Evolutionary conservation across 1,140 invertebrate species (phyloP), one percentile per base, ranked within the genome.

Genomic region (Teleopsis dalmanni): DNA sequence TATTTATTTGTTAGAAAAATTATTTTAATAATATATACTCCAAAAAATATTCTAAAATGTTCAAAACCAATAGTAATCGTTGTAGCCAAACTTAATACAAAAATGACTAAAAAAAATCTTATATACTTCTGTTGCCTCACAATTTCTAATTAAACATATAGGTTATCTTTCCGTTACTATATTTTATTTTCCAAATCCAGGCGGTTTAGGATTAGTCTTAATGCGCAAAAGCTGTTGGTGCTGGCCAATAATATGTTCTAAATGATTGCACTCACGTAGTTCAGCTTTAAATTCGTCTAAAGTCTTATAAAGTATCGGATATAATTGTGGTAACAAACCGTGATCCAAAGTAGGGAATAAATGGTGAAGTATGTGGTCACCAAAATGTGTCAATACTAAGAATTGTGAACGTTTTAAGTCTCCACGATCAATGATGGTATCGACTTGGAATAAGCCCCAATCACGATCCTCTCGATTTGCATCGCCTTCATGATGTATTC

Each of bases 401-500:
- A 87, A 82, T 22, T 81, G 68, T n/a, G 75, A 82, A 2, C 78
- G 75, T 19, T 81, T 82, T n/a, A 88, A 74, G 35, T 88, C 81
- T 4, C 74, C 70, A 46, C 85, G 77, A 56, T 87, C 87, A 52
- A 82, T 77, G 0, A 85, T 80, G 0, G 88, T 79, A 66, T 89
- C 84, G 38, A 91, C 54, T 72, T 89, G 83, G 55, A 81, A 76
- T 16, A 89, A 66, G 4, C 86, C 87, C 87, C 87, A 91, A 59
- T 91, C 87, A 8, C 77, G 64, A 52, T 80, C 76, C 34, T 76
- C 60, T 26, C 78, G 80, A 35, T 78, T 62, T 52, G 76, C 67
- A 64, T 91, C 88, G 4, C 88, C 87, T 60, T 91, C 87, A 56
- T 91, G 88, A 63, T 87, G 88, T 44, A 87, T 83, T 25, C 87